Evolutionary conservation across 2,113 vertebrate genomes (phyloP).

Genomic region (Misgurnus mizolepis): DNA sequence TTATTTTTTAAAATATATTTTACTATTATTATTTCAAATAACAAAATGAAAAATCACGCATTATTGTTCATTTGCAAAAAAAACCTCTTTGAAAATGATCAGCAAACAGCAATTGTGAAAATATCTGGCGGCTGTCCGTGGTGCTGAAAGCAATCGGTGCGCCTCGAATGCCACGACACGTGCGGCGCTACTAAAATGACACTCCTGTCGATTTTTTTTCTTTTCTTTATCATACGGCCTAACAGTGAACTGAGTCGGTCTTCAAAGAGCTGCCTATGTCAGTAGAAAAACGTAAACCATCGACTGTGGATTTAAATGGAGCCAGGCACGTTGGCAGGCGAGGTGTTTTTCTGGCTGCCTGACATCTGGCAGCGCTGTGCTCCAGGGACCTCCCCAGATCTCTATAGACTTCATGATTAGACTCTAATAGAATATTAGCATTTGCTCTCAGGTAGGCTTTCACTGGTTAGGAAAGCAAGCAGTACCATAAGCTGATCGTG

Average conservation of each 20-base stretch:
- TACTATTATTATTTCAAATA: neutral
- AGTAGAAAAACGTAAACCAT: conserved; percentile 59
- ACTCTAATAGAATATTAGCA: conserved; percentile 88
- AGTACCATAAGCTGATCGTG: conserved; percentile 64
- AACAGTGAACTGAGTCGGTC: conserved; percentile 61
- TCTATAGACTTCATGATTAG: conserved; percentile 81
- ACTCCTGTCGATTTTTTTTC: conserved; percentile 43
- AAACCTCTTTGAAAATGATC: conserved; percentile 5
- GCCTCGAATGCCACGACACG: conserved; percentile 41
- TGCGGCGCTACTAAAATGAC: conserved; percentile 55
- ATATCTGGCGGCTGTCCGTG: conserved; percentile 69
- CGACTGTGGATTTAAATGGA: conserved; percentile 79
- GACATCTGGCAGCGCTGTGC: conserved; percentile 81
- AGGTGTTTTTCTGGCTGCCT: conserved; percentile 80
- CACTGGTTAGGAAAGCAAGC: conserved; percentile 71
- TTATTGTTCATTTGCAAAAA: conserved; percentile 1
- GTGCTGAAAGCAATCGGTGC: conserved; percentile 71
- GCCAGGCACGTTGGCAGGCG: conserved; percentile 77
- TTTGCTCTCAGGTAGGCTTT: conserved; percentile 81
- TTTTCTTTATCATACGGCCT: conserved; percentile 51
- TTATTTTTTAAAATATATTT: neutral
- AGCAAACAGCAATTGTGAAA: conserved; percentile 12
- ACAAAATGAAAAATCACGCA: conserved; percentile 5
- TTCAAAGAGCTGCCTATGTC: conserved; percentile 67
- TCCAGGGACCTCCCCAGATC: conserved; percentile 81